Conservation (phyloP, 2,113 vertebrate genomes). For the Plotosus lineatus region DNA sequence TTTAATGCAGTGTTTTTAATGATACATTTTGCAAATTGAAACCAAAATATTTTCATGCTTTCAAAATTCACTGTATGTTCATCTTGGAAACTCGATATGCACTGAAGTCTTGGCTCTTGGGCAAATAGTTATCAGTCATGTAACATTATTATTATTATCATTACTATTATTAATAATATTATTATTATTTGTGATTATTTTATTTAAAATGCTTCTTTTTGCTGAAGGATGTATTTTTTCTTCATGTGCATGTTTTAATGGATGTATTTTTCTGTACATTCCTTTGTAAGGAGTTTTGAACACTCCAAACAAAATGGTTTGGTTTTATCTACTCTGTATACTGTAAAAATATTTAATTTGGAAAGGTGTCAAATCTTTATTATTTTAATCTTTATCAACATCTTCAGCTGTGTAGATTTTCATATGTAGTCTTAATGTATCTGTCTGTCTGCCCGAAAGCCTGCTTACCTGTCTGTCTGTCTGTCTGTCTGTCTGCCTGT, state of each 20-base stretch:
- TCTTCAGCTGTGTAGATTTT: neutral
- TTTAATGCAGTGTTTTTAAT: neutral
- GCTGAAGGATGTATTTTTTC: neutral
- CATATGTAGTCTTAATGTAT: neutral
- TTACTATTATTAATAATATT: too few species aligned
- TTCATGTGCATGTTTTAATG: conserved; percentile 12
- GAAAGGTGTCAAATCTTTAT: conserved; percentile 22
- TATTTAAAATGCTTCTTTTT: neutral
- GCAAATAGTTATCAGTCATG: neutral
- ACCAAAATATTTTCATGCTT: neutral
- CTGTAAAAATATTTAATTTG: conserved; percentile 38
- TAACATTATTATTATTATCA: neutral
- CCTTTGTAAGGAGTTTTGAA: conserved; percentile 45
- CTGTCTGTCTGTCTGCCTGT: neutral
- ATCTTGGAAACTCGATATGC: neutral
- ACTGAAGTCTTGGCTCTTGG: neutral
- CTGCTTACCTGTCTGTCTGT: neutral
- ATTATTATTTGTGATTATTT: neutral
- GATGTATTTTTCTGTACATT: conserved; percentile 30
- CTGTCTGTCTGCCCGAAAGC: neutral
- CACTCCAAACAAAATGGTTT: conserved; percentile 48
- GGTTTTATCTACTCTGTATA: conserved; percentile 44
- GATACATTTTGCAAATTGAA: neutral
- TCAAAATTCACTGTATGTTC: neutral
- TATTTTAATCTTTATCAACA: too few species aligned